Evolutionary conservation across 2,797 vertebrate species (phyloP).

Genomic region (Rhinoraja longicauda): DNA sequence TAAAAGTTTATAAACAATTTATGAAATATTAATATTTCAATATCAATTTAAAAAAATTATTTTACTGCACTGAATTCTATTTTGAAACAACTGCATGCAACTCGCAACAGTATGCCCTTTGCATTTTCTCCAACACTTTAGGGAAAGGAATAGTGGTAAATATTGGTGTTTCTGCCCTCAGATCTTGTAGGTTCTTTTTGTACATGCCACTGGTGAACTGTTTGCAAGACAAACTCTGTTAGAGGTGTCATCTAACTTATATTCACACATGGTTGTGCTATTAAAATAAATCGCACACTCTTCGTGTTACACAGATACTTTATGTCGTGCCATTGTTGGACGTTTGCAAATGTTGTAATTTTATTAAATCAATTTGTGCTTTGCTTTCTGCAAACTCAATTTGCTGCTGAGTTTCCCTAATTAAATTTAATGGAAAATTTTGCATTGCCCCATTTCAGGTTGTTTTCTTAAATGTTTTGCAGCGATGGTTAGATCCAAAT

Average conservation of each 20-base stretch:
- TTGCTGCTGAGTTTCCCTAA: background rate
- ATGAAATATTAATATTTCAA: background rate
- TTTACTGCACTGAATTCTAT: background rate
- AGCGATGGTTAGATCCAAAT: constrained; percentile 97
- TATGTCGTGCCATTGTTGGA: background rate
- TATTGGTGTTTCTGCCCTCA: background rate
- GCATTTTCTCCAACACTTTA: background rate
- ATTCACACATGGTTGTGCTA: background rate
- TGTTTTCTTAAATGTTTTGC: constrained; percentile 56
- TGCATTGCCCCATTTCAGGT: background rate
- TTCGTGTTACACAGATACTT: background rate
- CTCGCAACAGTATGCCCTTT: background rate
- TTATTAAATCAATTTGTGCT: constrained; percentile 23
- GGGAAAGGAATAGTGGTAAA: background rate
- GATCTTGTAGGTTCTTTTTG: background rate
- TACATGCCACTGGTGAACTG: background rate
- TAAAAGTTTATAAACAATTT: too few relatives aligned
- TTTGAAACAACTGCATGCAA: background rate
- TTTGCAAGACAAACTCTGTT: background rate
- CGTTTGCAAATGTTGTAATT: background rate
- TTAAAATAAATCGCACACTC: background rate
- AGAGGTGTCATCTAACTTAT: background rate
- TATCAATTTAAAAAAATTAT: background rate
- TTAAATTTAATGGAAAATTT: background rate
- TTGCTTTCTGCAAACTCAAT: constrained; percentile 29